Base-by-base conservation (phyloP, 1,140 invertebrate genomes). In the Drosophila malerkotliana region DNA sequence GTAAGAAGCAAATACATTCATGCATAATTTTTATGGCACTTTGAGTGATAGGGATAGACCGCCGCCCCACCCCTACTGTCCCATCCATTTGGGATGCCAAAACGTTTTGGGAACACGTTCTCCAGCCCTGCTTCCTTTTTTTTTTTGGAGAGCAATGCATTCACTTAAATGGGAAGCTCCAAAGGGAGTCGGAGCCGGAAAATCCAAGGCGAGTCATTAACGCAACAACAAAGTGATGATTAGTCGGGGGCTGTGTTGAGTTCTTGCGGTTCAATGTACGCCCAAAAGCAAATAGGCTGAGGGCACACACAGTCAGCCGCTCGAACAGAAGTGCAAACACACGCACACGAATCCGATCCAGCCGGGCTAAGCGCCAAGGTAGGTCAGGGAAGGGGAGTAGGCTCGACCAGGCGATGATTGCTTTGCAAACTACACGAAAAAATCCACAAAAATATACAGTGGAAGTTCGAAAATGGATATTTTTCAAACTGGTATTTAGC, bases 11-110 rank as follows among this genome's bases (percentile, higher is more conserved):
- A 85, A 85, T 85, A 85, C 83, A 88, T 85, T 78, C 82, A 88
- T 85, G 82, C 82, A 85, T 85, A 85, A 85, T 85, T 85, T 87
- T 81, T 77, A 85, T 85, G 73, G 77, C 81, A 77, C 63, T 79
- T 84, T 61, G 59, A 74, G 68, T 72, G 69, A 72, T 72, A 72
- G 57, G 56, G 57, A 48, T 62, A 63, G 47, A 49, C 53, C 48
- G 7, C 4, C 14, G 14, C 5, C 39, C 32, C 32, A 2, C 8
- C 30, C 49, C 41, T 64, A 53, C 64, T 63, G 59, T 52, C 39
- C 60, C 72, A 64, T 77, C 60, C 82, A 77, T 87, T 85, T 85
- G 78, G 78, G 82, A 78, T 87, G 75, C 78, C 83, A 82, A 85
- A 85, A 88, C 82, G 82, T 85, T 85, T 85, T 85, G 84, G 84